A percentile compares a stretch with the other conserved stretches of the same genome.
Conservation (phyloP, 92 coral and sea anemone genomes). For the Palythoa grandiflora region DNA sequence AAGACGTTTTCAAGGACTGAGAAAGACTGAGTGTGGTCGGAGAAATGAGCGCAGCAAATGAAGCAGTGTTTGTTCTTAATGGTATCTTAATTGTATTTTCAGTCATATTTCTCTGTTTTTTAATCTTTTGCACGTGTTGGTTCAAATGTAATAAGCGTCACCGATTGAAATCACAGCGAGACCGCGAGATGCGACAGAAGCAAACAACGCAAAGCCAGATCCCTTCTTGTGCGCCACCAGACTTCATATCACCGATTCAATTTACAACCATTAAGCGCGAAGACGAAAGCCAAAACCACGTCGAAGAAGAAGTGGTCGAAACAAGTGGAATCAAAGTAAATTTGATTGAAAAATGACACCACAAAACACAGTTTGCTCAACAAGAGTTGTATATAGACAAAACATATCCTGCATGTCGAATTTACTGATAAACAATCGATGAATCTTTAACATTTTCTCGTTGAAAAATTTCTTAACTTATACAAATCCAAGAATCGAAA, state of each 20-base stretch:
- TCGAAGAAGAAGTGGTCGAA: conserved; percentile 5
- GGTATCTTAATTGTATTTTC: conserved; percentile 33
- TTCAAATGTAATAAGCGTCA: conserved; percentile 45
- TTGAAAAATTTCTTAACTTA: too few species aligned
- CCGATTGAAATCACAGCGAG: conserved; percentile 24
- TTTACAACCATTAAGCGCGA: neutral
- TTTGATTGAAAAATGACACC: conserved; percentile 12
- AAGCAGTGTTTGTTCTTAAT: conserved; percentile 44
- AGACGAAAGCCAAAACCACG: neutral
- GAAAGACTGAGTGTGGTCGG: neutral
- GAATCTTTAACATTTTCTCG: too few species aligned
- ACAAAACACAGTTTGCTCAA: neutral
- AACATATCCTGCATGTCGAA: neutral
- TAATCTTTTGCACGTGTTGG: conserved; percentile 47
- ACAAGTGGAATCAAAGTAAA: conserved; percentile 28
- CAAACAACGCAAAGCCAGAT: neutral
- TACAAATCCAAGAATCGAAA: too few species aligned
- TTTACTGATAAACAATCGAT: neutral
- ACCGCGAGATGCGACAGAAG: neutral
- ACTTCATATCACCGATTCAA: neutral
- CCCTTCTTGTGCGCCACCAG: conserved; percentile 11
- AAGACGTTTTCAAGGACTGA: neutral
- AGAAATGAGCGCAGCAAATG: conserved; percentile 18
- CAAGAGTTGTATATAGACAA: neutral
- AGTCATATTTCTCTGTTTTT: conserved; percentile 20